These are phyloP conservation scores for Ibycter americanus DNA, from an alignment of 2,797 vertebrate species.

Conservation along the genomic window DNA sequence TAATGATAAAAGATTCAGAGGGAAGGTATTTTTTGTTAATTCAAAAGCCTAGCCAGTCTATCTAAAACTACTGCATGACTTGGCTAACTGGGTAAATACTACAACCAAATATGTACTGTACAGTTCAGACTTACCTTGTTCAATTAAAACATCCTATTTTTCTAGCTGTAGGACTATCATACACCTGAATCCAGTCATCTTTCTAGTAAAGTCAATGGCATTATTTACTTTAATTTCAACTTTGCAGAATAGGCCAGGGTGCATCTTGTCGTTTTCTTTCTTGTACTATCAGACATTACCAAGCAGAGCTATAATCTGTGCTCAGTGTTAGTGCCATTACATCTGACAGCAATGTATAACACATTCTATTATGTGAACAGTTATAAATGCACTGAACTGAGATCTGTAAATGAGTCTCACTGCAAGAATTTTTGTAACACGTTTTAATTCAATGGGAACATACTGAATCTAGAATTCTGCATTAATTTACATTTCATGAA, in stretches of 20 bases:
- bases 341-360: neutral
- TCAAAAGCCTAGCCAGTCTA: neutral
- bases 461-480: neutral
- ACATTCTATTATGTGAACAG: neutral
- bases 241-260: neutral
- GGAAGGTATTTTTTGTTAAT: neutral
- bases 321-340: neutral
- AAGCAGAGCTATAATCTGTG: neutral
- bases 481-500: neutral
- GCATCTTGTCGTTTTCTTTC: neutral
- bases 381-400: neutral
- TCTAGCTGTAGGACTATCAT: neutral
- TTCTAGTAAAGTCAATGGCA: neutral
- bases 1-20: neutral
- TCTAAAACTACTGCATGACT: neutral
- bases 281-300: neutral
- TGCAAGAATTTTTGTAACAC: neutral
- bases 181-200: neutral
- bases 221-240: neutral
- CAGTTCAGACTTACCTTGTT: neutral
- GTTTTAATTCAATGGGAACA: neutral
- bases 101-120: neutral
- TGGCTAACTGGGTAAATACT: neutral
- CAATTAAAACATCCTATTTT: neutral
- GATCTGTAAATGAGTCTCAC: neutral